Evolutionary conservation across 2,888 invertebrate species (phyloP).

Genomic region (Drosophila mettleri): DNA sequence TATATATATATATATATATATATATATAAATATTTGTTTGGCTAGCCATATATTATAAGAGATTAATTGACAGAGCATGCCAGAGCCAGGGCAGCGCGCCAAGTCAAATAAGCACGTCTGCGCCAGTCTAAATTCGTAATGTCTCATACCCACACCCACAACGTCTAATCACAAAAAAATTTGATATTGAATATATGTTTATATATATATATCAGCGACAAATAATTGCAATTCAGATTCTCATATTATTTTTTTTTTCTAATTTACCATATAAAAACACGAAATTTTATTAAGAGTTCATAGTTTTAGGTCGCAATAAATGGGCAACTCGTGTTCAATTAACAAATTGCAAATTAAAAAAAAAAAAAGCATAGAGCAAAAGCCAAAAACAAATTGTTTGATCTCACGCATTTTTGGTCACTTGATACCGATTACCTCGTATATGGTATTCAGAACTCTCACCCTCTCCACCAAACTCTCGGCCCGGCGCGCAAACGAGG

Average conservation of each 20-base stretch:
- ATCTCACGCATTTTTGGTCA: constrained; percentile 84
- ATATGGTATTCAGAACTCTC: constrained; percentile 85
- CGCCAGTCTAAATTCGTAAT: constrained; percentile 34
- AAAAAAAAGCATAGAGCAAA: constrained; percentile 29
- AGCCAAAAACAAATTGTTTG: constrained; percentile 58
- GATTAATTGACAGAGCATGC: constrained; percentile 43
- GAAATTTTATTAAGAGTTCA: constrained; percentile 8
- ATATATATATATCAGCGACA: constrained; percentile 4
- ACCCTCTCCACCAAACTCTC: constrained; percentile 85
- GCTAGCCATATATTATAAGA: constrained; percentile 18
- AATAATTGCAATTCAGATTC: neutral
- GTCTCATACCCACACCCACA: constrained; percentile 32
- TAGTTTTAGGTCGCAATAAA: constrained; percentile 2
- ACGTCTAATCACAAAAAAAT: constrained; percentile 51
- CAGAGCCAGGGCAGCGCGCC: constrained; percentile 52
- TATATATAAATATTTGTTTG: neutral
- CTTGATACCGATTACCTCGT: constrained; percentile 84
- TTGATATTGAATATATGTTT: constrained; percentile 16
- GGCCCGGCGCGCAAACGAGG: constrained; percentile 84
- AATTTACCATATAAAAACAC: constrained; percentile 4
- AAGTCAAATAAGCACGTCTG: constrained; percentile 52
- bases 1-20: neutral
- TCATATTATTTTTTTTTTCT: constrained; percentile 3
- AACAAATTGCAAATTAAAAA: constrained; percentile 44
- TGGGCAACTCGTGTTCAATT: constrained; percentile 5